phyloP scores from a whole-genome alignment of 1,140 invertebrate genomes.

The Aphelenchoides avenae region DNA sequence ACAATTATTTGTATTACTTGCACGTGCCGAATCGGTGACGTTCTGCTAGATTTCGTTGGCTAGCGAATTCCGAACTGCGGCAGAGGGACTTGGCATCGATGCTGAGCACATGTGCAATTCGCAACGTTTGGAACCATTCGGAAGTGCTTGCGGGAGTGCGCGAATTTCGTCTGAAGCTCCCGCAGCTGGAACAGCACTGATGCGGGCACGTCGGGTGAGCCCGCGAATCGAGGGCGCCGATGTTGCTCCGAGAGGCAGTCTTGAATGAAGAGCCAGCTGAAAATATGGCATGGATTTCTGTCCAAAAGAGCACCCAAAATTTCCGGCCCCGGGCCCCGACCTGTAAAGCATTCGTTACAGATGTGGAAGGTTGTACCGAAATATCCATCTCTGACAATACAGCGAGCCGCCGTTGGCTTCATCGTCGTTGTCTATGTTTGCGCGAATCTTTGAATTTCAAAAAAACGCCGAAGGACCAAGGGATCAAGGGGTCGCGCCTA shows the following conservation, averaged over 20 bases:
- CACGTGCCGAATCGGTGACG: too few species aligned
- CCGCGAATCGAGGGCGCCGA: constrained; percentile 46
- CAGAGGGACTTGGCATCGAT: constrained; percentile 44
- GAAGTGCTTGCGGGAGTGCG: constrained; percentile 34
- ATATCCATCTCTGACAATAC: too few species aligned
- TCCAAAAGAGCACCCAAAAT: too few species aligned
- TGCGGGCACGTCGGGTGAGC: constrained; percentile 26
- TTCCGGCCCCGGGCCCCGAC: too few species aligned
- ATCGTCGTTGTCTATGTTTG: neutral
- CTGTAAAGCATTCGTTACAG: constrained; percentile 2
- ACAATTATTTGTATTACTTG: too few species aligned
- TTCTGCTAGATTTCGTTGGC: too few species aligned
- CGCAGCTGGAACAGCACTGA: constrained; percentile 33
- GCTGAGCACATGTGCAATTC: constrained; percentile 51
- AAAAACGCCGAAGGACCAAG: too few species aligned
- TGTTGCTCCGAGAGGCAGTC: constrained; percentile 51
- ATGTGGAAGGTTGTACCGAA: constrained; percentile 22
- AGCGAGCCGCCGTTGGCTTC: too few species aligned
- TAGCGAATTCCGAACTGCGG: too few species aligned
- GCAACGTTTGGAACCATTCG: constrained; percentile 45
- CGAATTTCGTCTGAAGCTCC: constrained; percentile 29
- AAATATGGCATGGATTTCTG: too few species aligned
- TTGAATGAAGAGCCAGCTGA: constrained; percentile 39
- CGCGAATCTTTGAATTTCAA: too few species aligned
- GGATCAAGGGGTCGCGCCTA: too few species aligned